Evolutionary conservation across 1,140 invertebrate species (phyloP).

Genomic region (Drosophila suzukii): DNA sequence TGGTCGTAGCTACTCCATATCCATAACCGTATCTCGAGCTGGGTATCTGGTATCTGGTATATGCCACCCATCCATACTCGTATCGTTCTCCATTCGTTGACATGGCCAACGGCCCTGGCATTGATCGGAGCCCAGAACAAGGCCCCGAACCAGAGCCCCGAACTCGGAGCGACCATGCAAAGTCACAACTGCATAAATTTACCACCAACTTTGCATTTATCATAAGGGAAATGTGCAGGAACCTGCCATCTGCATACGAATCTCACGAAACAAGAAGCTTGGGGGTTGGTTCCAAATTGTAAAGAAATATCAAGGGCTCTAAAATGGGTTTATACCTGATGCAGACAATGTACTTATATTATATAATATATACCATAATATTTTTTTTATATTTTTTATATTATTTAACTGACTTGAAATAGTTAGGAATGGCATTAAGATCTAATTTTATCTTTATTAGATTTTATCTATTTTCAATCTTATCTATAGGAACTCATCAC

Average conservation of each 20-base stretch:
- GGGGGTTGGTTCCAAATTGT: neutral
- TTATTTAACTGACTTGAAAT: too few relatives aligned
- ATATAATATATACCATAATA: too few relatives aligned
- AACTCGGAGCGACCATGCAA: conserved; percentile 20
- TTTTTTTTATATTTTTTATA: too few relatives aligned
- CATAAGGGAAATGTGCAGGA: conserved; percentile 36
- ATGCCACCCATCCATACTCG: conserved; percentile 14
- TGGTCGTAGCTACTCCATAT: conserved; percentile 49
- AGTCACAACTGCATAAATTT: conserved; percentile 68
- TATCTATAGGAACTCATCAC: too few relatives aligned
- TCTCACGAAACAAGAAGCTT: conserved; percentile 18
- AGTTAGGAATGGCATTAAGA: too few relatives aligned
- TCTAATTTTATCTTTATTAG: too few relatives aligned
- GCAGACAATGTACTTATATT: too few relatives aligned
- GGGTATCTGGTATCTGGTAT: conserved; percentile 39
- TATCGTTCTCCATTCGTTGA: conserved; percentile 48
- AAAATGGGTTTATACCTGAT: neutral
- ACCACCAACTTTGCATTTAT: conserved; percentile 37
- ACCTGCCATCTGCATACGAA: conserved; percentile 50
- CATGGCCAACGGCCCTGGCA: conserved; percentile 73
- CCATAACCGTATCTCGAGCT: conserved; percentile 44
- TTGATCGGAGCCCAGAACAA: conserved; percentile 51
- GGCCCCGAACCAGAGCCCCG: neutral
- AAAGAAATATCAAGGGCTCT: neutral
- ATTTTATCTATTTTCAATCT: too few relatives aligned